These are phyloP conservation scores for Pteruthius melanotis DNA, from an alignment of 2,113 vertebrate genomes.

Conservation along the genomic window DNA sequence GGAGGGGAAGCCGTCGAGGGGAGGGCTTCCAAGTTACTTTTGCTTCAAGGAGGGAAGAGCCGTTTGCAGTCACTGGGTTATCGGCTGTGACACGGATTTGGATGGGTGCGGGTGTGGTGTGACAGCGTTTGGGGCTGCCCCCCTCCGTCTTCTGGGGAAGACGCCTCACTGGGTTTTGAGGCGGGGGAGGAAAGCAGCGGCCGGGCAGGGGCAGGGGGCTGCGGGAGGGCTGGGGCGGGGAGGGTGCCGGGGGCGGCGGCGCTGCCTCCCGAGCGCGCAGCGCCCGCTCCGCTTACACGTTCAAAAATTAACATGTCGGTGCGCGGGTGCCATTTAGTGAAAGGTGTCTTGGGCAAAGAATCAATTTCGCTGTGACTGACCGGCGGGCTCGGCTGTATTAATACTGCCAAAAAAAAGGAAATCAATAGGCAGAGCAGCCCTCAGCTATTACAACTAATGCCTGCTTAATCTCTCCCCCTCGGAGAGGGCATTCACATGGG, in stretches of 20 bases:
- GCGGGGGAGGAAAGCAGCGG: not conserved
- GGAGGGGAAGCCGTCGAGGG: constrained; percentile 44
- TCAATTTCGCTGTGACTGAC: constrained; percentile 62
- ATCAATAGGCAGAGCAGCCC: constrained; percentile 8
- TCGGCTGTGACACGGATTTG: not conserved
- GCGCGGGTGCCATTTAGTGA: constrained; percentile 51
- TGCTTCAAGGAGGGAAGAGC: not conserved
- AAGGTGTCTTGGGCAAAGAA: constrained; percentile 62
- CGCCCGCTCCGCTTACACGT: not conserved
- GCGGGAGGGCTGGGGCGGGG: not conserved
- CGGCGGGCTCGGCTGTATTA: constrained; percentile 34
- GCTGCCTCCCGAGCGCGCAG: not conserved
- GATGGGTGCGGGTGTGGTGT: not conserved
- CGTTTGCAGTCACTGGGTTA: not conserved
- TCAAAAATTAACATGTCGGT: constrained; percentile 51
- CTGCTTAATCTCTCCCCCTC: not conserved
- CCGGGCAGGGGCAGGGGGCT: not conserved
- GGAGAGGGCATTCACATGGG: not conserved
- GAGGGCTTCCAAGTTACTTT: constrained; percentile 46
- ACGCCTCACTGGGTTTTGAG: not conserved
- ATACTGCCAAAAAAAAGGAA: not conserved
- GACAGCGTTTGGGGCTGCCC: not conserved
- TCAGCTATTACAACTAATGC: not conserved
- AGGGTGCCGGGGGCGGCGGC: not conserved
- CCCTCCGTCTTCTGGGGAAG: not conserved